These are phyloP conservation scores for Galleria mellonella DNA, from an alignment of 1,140 invertebrate species.

Conservation along the genomic window DNA sequence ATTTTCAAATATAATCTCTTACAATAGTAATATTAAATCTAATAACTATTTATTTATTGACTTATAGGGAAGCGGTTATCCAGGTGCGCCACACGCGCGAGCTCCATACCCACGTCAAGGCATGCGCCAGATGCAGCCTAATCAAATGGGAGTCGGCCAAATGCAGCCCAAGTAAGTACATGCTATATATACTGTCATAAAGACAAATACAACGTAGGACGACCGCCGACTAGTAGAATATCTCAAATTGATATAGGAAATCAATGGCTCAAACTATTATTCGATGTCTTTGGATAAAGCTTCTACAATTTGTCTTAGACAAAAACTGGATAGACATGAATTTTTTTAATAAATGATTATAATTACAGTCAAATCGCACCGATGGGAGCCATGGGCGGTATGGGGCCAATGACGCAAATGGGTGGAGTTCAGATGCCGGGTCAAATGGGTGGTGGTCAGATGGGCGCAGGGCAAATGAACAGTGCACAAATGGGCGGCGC, in stretches of 20 bases:
- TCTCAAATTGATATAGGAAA: too few relatives aligned
- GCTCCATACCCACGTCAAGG: conserved; percentile 50
- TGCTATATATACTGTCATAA: not conserved
- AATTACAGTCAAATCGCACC: conserved; percentile 59
- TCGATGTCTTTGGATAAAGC: too few relatives aligned
- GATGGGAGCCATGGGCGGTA: conserved; percentile 57
- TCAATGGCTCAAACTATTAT: too few relatives aligned
- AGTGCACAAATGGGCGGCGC: conserved; percentile 46
- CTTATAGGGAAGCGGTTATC: conserved; percentile 46
- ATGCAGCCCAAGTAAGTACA: conserved; percentile 52
- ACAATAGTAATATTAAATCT: too few relatives aligned
- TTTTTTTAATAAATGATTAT: not conserved
- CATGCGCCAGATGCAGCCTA: conserved; percentile 63
- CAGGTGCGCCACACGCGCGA: conserved; percentile 59
- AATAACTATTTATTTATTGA: not conserved
- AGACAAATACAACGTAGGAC: too few relatives aligned
- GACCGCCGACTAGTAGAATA: too few relatives aligned
- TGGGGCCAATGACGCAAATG: conserved; percentile 66
- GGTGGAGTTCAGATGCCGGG: conserved; percentile 53
- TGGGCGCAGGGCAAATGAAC: conserved; percentile 60
- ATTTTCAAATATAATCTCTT: too few relatives aligned
- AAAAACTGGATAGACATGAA: too few relatives aligned
- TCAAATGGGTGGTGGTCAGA: conserved; percentile 55
- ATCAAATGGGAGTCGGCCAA: conserved; percentile 56
- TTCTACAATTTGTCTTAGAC: too few relatives aligned